Conservation (phyloP, 1,140 invertebrate species). For the Bombyx mandarina region DNA sequence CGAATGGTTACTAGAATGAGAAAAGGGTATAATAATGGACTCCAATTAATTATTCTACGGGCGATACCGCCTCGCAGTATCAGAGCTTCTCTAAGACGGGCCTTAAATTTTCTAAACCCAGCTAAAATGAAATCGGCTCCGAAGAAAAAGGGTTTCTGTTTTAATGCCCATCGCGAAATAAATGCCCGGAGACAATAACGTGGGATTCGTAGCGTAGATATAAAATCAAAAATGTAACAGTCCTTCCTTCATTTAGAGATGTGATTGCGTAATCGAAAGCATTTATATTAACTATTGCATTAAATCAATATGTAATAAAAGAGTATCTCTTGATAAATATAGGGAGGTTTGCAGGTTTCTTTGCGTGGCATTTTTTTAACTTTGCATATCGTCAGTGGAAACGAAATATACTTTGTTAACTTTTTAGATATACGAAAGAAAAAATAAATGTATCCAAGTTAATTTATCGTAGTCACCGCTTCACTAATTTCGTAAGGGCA, state of each 20-base stretch:
- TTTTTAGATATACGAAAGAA: too few species aligned
- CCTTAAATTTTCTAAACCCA: slow-evolving; percentile 65
- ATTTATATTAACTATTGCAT: too few species aligned
- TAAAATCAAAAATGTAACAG: slow-evolving; percentile 64
- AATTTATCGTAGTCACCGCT: slow-evolving; percentile 4
- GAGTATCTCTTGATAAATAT: not conserved
- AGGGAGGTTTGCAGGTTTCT: not conserved
- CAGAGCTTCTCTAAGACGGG: slow-evolving; percentile 44
- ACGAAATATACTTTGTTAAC: too few species aligned
- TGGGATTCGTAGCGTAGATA: slow-evolving; percentile 62
- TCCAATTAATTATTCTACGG: slow-evolving; percentile 64
- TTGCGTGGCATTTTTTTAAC: not conserved
- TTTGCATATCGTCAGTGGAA: too few species aligned
- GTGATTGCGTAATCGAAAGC: slow-evolving; percentile 11
- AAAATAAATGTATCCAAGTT: too few species aligned
- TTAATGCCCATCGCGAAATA: slow-evolving; percentile 69
- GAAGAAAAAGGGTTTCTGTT: slow-evolving; percentile 68
- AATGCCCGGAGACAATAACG: slow-evolving; percentile 67
- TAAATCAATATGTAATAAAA: too few species aligned
- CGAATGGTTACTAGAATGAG: slow-evolving; percentile 43
- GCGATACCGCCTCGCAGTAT: slow-evolving; percentile 35
- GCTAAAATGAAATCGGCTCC: slow-evolving; percentile 66
- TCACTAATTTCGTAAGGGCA: slow-evolving; percentile 21
- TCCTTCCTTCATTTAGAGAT: slow-evolving; percentile 5
- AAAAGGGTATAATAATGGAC: slow-evolving; percentile 55